phyloP scores from a whole-genome alignment of 2,113 vertebrate genomes.

The Austrofundulus limnaeus region DNA sequence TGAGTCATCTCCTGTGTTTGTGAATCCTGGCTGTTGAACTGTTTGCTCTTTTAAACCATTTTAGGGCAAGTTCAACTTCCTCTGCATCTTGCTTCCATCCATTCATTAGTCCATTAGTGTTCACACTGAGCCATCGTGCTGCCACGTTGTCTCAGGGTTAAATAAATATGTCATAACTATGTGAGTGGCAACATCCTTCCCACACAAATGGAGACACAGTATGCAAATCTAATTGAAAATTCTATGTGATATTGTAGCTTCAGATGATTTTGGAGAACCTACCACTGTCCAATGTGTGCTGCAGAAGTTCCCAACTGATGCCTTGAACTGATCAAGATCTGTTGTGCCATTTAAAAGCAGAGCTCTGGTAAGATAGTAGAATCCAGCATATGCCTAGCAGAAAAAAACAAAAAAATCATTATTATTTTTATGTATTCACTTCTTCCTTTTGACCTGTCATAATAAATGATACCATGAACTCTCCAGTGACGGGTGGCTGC shows the following conservation, averaged over 20 bases:
- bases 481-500: constrained; percentile 84
- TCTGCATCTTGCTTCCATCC: no score
- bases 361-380: constrained; percentile 83
- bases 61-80: no score
- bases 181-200: no score
- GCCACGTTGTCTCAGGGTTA: no score
- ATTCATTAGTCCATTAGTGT: no score
- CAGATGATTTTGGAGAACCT: constrained; percentile 17
- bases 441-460: background rate
- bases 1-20: no score
- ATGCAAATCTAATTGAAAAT: no score
- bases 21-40: no score
- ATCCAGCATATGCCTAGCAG: constrained; percentile 90
- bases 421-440: background rate
- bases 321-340: constrained; percentile 79
- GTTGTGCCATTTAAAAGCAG: constrained; percentile 77
- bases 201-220: no score
- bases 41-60: no score
- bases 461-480: constrained; percentile 85
- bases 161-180: no score
- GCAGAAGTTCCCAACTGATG: constrained; percentile 80
- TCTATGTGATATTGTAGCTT: background rate
- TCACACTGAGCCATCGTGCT: no score
- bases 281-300: constrained; percentile 77
- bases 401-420: constrained; percentile 11